Evolutionary conservation across 2,113 vertebrate genomes (phyloP).

Genomic region (Pteruthius melanotis): DNA sequence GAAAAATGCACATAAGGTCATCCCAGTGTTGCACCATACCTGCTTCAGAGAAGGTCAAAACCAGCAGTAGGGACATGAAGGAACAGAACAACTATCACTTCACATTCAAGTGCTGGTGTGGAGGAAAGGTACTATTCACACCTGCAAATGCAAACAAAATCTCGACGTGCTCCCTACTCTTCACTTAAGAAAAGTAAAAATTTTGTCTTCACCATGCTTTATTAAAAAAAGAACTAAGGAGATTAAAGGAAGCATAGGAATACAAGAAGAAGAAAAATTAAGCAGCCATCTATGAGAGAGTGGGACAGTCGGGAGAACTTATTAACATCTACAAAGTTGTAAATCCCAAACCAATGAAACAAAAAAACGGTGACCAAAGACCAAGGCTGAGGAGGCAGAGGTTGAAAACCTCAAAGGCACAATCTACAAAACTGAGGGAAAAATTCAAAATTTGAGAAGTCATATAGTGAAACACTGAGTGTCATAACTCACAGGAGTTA

Average conservation of each 20-base stretch:
- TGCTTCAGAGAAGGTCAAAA: not conserved
- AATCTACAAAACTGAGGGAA: not conserved
- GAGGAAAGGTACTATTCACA: not conserved
- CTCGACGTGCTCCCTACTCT: not conserved
- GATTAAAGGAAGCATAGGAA: not conserved
- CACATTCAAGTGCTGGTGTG: not conserved
- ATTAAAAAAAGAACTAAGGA: not conserved
- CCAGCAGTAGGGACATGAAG: not conserved
- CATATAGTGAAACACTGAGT: not conserved
- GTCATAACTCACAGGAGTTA: not conserved
- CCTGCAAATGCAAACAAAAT: not conserved
- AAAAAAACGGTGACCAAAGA: not conserved
- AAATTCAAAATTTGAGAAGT: not conserved
- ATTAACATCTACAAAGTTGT: not conserved
- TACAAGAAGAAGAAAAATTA: not conserved
- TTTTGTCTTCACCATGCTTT: not conserved
- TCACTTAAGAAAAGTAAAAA: not conserved
- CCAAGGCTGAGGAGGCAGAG: not conserved
- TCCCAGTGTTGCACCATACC: not conserved
- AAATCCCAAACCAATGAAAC: not conserved
- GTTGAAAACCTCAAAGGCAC: not conserved
- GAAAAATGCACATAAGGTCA: not conserved
- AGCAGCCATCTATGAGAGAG: not conserved
- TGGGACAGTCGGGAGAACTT: not conserved
- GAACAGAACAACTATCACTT: not conserved